These are phyloP conservation scores for Odobenus rosmarus DNA, from an alignment of 2,113 vertebrate genomes.

Conservation along the genomic window DNA sequence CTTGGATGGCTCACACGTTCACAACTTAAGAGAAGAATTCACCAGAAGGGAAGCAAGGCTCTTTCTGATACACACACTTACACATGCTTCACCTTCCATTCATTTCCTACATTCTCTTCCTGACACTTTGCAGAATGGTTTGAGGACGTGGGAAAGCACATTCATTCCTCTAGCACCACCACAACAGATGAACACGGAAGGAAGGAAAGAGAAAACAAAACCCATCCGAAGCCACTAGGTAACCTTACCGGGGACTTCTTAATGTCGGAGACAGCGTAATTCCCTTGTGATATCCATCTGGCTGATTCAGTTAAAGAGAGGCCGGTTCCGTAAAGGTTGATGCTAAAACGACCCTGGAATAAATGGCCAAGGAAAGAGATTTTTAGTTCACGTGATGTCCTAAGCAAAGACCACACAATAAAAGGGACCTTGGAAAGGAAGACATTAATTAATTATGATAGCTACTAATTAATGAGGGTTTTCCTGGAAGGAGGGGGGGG, in stretches of 20 bases:
- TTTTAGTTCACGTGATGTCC: neutral
- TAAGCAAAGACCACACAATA: neutral
- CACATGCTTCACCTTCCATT: neutral
- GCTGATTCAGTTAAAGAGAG: constrained; percentile 88
- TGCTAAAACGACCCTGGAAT: constrained; percentile 93
- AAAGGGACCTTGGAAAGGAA: neutral
- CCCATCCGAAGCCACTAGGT: constrained; percentile 76
- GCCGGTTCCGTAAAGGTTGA: constrained; percentile 95
- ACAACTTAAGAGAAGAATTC: constrained; percentile 46
- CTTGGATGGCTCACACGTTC: neutral
- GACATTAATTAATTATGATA: neutral
- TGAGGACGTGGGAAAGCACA: neutral
- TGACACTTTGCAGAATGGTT: neutral
- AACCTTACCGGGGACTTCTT: constrained; percentile 92
- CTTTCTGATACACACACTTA: neutral
- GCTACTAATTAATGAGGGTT: neutral
- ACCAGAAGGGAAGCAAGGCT: accelerated
- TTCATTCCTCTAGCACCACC: neutral
- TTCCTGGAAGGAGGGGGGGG: neutral
- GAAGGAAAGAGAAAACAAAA: neutral
- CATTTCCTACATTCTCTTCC: neutral
- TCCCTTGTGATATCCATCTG: constrained; percentile 95
- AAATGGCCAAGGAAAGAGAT: neutral
- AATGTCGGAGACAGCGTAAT: constrained; percentile 92
- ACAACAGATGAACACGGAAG: neutral